A percentile compares a stretch with the other conserved stretches of the same genome.
Conservation (phyloP, 2,888 invertebrate species). For the Trissolcus brochymenae region DNA sequence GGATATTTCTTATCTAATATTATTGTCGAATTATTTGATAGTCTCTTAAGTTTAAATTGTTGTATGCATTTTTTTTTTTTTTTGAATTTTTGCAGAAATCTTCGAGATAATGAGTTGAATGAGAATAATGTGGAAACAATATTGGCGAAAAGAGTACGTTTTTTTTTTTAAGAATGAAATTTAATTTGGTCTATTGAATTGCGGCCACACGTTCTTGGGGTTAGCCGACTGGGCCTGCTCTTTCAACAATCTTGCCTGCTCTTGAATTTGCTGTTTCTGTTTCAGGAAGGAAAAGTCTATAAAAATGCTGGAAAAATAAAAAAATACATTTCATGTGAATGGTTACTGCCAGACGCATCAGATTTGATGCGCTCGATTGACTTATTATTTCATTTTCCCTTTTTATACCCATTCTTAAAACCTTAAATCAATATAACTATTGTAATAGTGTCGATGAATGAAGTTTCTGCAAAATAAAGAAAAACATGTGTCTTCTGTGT, state of each 20-base stretch:
- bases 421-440: conserved; percentile 3
- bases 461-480: conserved; percentile 50
- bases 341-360: conserved; percentile 10
- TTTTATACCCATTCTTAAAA: no score
- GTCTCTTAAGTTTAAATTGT: background rate
- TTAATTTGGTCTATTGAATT: conserved; percentile 74
- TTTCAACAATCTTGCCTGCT: conserved; percentile 79
- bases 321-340: conserved; percentile 54
- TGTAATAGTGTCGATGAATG: conserved; percentile 16
- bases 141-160: conserved; percentile 29
- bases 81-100: conserved; percentile 35
- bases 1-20: background rate
- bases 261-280: conserved; percentile 82
- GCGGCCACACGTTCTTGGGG: conserved; percentile 75
- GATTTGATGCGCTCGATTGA: no score
- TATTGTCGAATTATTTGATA: background rate
- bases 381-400: no score
- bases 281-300: conserved; percentile 90
- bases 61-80: no score
- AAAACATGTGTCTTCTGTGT: background rate
- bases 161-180: conserved; percentile 15
- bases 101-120: conserved; percentile 12
- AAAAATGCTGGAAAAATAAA: conserved; percentile 83
- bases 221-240: conserved; percentile 73
- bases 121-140: background rate